Conservation (phyloP, 2,888 invertebrate genomes). For the Drosophila diplacantha region DNA sequence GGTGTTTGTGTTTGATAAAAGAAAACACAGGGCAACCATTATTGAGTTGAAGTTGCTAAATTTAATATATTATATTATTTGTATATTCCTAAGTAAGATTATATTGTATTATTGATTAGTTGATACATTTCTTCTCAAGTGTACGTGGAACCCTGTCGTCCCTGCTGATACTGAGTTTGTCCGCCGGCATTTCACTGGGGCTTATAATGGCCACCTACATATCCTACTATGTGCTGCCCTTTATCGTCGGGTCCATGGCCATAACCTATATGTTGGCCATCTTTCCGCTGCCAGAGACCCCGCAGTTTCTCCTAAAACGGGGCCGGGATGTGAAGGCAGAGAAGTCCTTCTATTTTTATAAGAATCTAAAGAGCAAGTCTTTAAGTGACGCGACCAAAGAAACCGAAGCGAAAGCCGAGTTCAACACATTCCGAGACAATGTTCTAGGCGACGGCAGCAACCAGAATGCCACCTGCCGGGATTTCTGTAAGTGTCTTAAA, state of each 20-base stretch:
- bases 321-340: slow-evolving; percentile 59
- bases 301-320: slow-evolving; percentile 59
- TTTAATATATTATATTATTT: background rate
- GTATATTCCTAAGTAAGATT: background rate
- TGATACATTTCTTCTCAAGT: slow-evolving; percentile 16
- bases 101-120: background rate
- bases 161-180: slow-evolving; percentile 59
- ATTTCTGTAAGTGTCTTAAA: slow-evolving; percentile 61
- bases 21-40: background rate
- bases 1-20: background rate
- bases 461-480: slow-evolving; percentile 37
- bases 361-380: slow-evolving; percentile 44
- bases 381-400: slow-evolving; percentile 38
- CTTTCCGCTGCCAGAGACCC: slow-evolving; percentile 66
- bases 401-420: slow-evolving; percentile 44
- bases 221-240: slow-evolving; percentile 63
- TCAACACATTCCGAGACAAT: slow-evolving; percentile 53
- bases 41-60: background rate
- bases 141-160: slow-evolving; percentile 69
- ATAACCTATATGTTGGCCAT: slow-evolving; percentile 55
- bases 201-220: slow-evolving; percentile 59
- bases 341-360: slow-evolving; percentile 67
- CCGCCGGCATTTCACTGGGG: slow-evolving; percentile 63
- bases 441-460: slow-evolving; percentile 40
- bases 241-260: slow-evolving; percentile 55